These are phyloP conservation scores for Dipus sagitta DNA, from an alignment of 2,797 vertebrate genomes.

Conservation along the genomic window DNA sequence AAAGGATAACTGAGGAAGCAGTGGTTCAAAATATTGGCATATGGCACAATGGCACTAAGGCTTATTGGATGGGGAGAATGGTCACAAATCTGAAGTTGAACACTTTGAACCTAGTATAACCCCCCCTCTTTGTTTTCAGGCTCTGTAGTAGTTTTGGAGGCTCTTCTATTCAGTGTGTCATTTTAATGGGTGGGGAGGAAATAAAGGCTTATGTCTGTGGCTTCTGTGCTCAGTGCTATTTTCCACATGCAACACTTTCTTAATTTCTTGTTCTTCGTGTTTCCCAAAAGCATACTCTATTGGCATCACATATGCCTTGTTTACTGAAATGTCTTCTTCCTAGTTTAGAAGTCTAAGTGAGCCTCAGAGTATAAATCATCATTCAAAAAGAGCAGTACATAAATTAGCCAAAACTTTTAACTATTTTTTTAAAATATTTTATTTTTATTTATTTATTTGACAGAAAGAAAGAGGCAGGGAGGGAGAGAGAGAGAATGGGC, in stretches of 20 bases:
- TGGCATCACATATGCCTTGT: not conserved
- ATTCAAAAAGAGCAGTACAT: not conserved
- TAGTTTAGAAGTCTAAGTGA: not conserved
- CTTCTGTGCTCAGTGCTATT: not conserved
- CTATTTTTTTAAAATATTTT: not conserved
- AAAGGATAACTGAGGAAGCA: conserved; percentile 82
- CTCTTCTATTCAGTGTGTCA: not conserved
- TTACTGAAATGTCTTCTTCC: not conserved
- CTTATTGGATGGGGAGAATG: conserved; percentile 78
- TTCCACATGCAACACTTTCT: not conserved
- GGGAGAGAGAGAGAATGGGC: no score
- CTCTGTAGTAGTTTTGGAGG: not conserved
- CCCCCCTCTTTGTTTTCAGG: conserved; percentile 70
- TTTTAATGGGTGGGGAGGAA: not conserved
- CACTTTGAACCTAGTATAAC: conserved; percentile 62
- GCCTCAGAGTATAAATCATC: not conserved
- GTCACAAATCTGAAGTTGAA: conserved; percentile 80
- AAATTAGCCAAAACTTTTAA: not conserved
- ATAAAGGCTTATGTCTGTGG: not conserved
- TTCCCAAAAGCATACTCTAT: not conserved
- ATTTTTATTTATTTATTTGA: no score
- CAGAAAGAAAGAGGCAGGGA: no score
- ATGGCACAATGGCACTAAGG: conserved; percentile 83
- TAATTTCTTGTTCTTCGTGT: not conserved
- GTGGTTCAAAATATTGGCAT: conserved; percentile 84